phyloP scores from a whole-genome alignment of 37 sponge, comb jelly and placozoan genomes.

The Halisarca cf. caerulea region DNA sequence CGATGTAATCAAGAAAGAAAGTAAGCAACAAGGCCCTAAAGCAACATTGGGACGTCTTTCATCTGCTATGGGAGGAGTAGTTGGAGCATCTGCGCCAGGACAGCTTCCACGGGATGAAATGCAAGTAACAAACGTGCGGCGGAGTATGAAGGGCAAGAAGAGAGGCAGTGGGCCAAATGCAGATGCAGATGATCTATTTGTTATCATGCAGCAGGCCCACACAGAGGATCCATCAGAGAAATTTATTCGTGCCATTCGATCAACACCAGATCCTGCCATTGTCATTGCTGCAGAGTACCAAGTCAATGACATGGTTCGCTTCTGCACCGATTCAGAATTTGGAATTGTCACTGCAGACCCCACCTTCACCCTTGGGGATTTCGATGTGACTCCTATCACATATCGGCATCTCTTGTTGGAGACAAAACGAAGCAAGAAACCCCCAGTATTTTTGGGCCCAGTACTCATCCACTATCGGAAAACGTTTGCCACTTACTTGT shows the following conservation, averaged over 20 bases:
- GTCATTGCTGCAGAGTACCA: constrained; percentile 44
- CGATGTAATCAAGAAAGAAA: constrained; percentile 22
- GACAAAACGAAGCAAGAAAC: constrained; percentile 6
- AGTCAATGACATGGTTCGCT: constrained; percentile 40
- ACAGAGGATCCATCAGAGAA: constrained; percentile 31
- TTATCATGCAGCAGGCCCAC: constrained; percentile 49
- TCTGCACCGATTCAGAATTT: constrained; percentile 46
- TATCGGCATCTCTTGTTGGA: constrained; percentile 42
- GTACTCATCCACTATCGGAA: constrained; percentile 49
- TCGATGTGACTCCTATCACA: constrained; percentile 56
- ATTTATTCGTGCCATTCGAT: constrained; percentile 36
- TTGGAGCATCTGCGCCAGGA: constrained; percentile 34
- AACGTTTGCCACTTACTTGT: constrained; percentile 47
- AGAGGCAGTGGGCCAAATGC: background rate
- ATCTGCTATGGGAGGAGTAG: constrained; percentile 18
- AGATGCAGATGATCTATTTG: constrained; percentile 45
- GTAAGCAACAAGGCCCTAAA: constrained; percentile 38
- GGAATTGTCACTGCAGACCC: constrained; percentile 52
- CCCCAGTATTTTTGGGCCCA: constrained; percentile 49
- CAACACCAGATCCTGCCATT: constrained; percentile 56
- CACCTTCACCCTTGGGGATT: constrained; percentile 55
- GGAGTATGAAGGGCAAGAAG: background rate
- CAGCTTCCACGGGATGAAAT: constrained; percentile 42
- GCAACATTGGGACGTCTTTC: constrained; percentile 31
- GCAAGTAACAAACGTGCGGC: constrained; percentile 36